Base-by-base conservation (phyloP, 2,113 vertebrate genomes). In the Phoenicopterus ruber region DNA sequence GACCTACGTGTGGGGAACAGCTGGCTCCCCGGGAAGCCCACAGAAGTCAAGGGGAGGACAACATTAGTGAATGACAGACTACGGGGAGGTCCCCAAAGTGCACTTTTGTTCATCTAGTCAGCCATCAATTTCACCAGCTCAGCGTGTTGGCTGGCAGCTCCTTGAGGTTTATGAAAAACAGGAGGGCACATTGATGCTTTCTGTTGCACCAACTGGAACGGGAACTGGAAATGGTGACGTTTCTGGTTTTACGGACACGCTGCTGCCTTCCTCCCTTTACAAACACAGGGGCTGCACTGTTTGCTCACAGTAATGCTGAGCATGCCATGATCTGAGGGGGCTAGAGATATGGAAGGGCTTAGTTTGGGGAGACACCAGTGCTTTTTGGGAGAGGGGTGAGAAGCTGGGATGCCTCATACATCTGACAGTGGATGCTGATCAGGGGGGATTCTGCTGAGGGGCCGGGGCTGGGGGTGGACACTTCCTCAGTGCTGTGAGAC, bases 61-160 rank as follows among this genome's bases (percentile, higher is more conserved):
- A 93, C 74, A 87, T 94, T 70, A 95, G 81, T 94, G 89, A 97
- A 85, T 82, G 93, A 94, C 94, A 97, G 93, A 83, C 89, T 62
- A 95, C 4, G 50, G 94, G 89, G 95, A 97, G 81, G 71, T 97
- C 96, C 91, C 93, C 91, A 89, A 96, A 97, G 97, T 95, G 95
- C 86, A 93, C 91, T 87, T 85, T n/a, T 91, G 89, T 80, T 96
- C 91, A 31, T 89, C 73, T 58, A 97, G 91, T 77, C 89, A 91
- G 78, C 81, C 91, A 93, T 97, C 96, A 95, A 88, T 95, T 97
- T 95, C 95, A 87, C 62, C 78, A 90, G 91, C 91, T 91, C 96
- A 94, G 88, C 70, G 0, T 83, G 91, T 14, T 95, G 66, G 81
- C 93, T 97, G 93, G 89, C 94, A 93, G 89, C 74, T 97, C 86